phyloP scores from a whole-genome alignment of 2,797 vertebrate species.

The Alcedo quadribrachys region DNA sequence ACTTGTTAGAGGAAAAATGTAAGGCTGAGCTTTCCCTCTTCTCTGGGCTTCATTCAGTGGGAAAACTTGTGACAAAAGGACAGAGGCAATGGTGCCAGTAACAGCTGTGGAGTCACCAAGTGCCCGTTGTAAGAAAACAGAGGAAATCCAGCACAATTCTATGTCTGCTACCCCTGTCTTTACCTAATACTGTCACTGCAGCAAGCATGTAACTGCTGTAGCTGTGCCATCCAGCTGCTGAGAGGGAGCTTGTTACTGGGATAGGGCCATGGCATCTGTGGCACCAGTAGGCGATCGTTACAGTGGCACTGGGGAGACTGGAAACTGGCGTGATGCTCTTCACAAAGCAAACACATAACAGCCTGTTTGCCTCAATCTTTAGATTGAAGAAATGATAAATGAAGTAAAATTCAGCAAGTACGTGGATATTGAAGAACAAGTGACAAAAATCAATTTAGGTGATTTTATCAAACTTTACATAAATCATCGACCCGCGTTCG shows the following conservation, averaged over 20 bases:
- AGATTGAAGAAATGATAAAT: constrained; percentile 92
- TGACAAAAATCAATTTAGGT: constrained; percentile 84
- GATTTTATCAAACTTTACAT: constrained; percentile 92
- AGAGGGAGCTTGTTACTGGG: not conserved
- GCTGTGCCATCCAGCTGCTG: not conserved
- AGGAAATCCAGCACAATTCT: not conserved
- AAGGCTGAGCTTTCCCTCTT: constrained; percentile 38
- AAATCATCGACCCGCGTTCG: constrained; percentile 89
- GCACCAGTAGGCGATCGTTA: accelerated
- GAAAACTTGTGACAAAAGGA: constrained; percentile 65
- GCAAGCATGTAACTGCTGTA: not conserved
- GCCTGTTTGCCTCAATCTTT: not conserved
- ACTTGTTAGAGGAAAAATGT: not conserved
- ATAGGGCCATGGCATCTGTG: not conserved
- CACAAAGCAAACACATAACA: not conserved
- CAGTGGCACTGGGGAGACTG: accelerated
- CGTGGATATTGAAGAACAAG: constrained; percentile 84
- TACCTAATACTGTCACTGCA: not conserved
- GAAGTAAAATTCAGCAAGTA: constrained; percentile 91
- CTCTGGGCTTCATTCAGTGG: constrained; percentile 16
- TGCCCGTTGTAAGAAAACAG: not conserved
- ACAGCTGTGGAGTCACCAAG: not conserved
- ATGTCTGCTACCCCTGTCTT: not conserved
- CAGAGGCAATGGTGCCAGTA: not conserved
- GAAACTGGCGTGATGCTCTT: not conserved